phyloP scores from a whole-genome alignment of 1,140 invertebrate species.

The Formica selysi region DNA sequence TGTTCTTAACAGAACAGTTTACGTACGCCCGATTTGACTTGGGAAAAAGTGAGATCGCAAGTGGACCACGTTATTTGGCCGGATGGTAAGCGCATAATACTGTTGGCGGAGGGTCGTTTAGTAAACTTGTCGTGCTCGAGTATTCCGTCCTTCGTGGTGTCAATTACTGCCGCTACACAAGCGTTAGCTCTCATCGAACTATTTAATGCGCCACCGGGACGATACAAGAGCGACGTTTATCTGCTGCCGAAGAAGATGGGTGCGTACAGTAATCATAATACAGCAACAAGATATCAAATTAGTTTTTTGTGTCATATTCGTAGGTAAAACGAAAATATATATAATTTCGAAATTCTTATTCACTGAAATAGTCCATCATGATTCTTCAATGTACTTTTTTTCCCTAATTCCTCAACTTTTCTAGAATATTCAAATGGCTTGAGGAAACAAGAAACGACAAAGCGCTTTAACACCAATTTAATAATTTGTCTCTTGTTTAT shows the following conservation, averaged over 20 bases:
- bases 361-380: not conserved
- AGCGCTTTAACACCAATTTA: not conserved
- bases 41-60: conserved; percentile 99
- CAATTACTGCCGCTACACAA: conserved; percentile 97
- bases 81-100: conserved; percentile 95
- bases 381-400: not conserved
- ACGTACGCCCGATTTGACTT: conserved; percentile 96
- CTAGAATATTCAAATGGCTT: not conserved
- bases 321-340: not conserved
- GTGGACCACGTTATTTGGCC: conserved; percentile 99
- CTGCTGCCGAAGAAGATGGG: conserved; percentile 99
- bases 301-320: not conserved
- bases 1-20: conserved; percentile 92
- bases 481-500: not conserved
- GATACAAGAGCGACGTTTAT: conserved; percentile 98
- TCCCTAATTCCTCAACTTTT: not conserved
- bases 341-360: not conserved
- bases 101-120: conserved; percentile 97
- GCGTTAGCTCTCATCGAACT: conserved; percentile 98
- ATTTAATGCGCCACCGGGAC: conserved; percentile 96
- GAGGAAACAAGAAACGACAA: not conserved
- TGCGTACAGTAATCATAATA: conserved; percentile 82
- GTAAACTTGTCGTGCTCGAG: conserved; percentile 99
- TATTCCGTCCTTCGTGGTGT: conserved; percentile 98
- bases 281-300: conserved; percentile 7